Evolutionary conservation across 2,797 vertebrate species (phyloP).

Genomic region (Pangasius djambal): DNA sequence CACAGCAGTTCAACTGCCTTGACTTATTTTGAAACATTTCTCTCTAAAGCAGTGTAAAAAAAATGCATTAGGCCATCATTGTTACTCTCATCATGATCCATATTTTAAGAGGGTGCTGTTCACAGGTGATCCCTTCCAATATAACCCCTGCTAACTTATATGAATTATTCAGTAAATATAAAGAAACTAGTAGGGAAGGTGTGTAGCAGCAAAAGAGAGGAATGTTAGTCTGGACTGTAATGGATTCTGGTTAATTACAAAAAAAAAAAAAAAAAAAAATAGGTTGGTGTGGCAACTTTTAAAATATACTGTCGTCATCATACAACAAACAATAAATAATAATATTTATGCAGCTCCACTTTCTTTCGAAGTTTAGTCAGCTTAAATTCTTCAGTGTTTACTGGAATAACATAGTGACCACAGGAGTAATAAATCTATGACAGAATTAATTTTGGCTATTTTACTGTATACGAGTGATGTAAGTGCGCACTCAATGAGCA

Average conservation of each 20-base stretch:
- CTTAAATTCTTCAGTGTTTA: not conserved
- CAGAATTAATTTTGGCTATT: not conserved
- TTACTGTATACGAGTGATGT: not conserved
- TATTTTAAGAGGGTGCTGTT: not conserved
- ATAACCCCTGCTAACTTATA: not conserved
- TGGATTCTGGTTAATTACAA: not conserved
- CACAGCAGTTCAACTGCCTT: not conserved
- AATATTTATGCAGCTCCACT: not conserved
- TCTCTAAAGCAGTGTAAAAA: not conserved
- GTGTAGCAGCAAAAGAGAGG: not conserved
- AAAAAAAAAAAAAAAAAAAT: too few relatives aligned
- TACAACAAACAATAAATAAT: not conserved
- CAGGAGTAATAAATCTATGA: not conserved
- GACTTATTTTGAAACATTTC: not conserved
- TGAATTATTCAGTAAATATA: not conserved
- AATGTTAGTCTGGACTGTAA: not conserved
- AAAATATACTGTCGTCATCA: not conserved
- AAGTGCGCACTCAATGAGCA: too few relatives aligned
- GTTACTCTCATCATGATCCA: not conserved
- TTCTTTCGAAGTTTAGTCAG: not conserved
- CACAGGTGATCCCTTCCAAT: not conserved
- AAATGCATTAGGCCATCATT: not conserved
- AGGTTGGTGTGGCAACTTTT: not conserved
- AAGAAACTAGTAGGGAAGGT: not conserved
- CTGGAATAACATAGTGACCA: not conserved